Evolutionary conservation across 2,113 vertebrate species (phyloP), one percentile per base, ranked within the genome.

Genomic region (Carassius carassius): DNA sequence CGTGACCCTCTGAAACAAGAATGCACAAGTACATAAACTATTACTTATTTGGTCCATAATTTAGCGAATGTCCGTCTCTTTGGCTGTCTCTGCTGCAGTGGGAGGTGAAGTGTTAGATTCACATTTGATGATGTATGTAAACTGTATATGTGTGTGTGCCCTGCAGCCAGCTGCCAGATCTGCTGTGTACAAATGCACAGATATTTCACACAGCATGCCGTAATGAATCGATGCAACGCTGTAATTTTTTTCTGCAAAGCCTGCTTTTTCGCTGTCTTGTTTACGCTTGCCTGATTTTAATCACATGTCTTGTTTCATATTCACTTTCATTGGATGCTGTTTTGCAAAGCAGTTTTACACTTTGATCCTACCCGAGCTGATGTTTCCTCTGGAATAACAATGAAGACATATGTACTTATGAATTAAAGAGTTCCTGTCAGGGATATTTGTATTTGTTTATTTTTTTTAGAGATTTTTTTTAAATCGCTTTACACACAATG

Each of bases 271-370:
- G 41, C 69, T 37, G 16, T 25, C 82, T 72, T 79, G n/a, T 86
- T 86, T 74, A 83, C 25, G 63, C 70, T 73, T 37, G 78, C 32
- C 37, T 85, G 85, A 81, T 81, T 85, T 90, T 88, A 88, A 87
- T 83, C 69, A 84, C 63, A 80, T 17, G 69, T 87, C 84, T 86
- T 77, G 77, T 81, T 87, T 65, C 60, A 87, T 87, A 86, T 86
- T 83, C 85, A 58, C 56, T 72, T 47, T 69, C 58, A 78, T 19
- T 78, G 69, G 37, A 78, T 56, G 25, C 62, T 72, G 60, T 74
- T 78, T 82, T 81, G 62, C 69, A 60, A 74, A 81, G 78, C 60
- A 56, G 85, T 75, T 67, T 72, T 51, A 37, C 23, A 21, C 75
- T 90, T 90, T 89, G 79, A 86, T 84, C 49, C 62, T 82, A 32